Base-by-base conservation (phyloP, 2,797 vertebrate species). In the Mormyrops attenuatus region DNA sequence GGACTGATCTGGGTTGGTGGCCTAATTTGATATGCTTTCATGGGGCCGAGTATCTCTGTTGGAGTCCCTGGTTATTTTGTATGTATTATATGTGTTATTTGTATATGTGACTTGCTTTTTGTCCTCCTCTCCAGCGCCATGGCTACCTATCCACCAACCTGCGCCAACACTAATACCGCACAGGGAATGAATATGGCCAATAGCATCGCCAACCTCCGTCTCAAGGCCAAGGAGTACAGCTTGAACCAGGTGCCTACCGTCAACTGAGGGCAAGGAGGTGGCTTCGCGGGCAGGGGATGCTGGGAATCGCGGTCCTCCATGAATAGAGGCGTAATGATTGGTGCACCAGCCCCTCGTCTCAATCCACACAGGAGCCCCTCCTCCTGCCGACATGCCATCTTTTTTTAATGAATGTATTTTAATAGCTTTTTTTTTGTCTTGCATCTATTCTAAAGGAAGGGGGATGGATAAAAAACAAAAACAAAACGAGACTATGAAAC, bases 161-260 rank as follows among this genome's bases (percentile, higher is more conserved):
- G 98, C 96, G 97, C 98, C 96, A 97, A 97, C 91, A 94, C 96
- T 95, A 98, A 97, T 96, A 95, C 97, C 0, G 96, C 97, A 22
- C 98, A 98, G 96, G 98, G 98, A 90, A 97, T 99, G 97, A 99
- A 98, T 94, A 99, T 99, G 98, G 98, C 98, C 94, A 99, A 98
- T 96, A 99, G 98, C 95, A 99, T 99, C 95, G 98, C 98, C 94
- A 99, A 99, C 97, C 97, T 99, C 96, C 97, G 98, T 95, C 97
- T 99, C 93, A 99, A 99, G 95, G 98, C 98, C 96, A 99, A 99
- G 95, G 98, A 99, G 95, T 99, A 99, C 97, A 99, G 98, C 97
- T 96, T 99, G 96, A 99, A 98, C 96, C 98, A 99, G 94, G 98
- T 99, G 95, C 97, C 98, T 92, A 99, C 98, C 89, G 98, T 99